Conservation (phyloP, 2,888 invertebrate genomes). For the Ischnus inquisitorius region DNA sequence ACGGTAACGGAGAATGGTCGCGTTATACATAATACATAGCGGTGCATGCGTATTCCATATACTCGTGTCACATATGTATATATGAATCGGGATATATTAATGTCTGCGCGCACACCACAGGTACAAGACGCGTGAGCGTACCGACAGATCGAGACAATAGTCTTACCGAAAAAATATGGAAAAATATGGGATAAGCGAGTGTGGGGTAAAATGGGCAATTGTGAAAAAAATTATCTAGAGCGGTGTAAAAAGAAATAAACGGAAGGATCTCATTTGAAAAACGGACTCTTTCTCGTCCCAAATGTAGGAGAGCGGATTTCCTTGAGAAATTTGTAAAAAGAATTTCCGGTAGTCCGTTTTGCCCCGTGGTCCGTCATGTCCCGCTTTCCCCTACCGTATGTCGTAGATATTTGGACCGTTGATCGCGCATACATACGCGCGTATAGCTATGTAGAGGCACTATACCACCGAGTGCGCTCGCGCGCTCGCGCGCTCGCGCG, state of each 20-base stretch:
- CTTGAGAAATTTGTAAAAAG: neutral
- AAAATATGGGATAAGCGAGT: neutral
- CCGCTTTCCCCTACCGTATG: neutral
- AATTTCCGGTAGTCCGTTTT: neutral
- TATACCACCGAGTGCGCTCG: conserved; percentile 60
- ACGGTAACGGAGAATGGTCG: conserved; percentile 21
- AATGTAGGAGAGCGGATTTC: neutral
- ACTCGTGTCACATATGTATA: neutral
- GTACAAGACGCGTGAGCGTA: neutral
- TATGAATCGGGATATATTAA: conserved; percentile 21
- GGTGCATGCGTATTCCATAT: neutral
- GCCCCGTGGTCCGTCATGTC: neutral
- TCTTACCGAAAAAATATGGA: neutral
- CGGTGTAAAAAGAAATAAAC: neutral
- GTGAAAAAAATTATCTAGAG: neutral
- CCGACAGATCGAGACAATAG: conserved; percentile 13
- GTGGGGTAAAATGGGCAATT: neutral
- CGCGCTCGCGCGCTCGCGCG: conserved; percentile 79
- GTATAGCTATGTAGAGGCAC: conserved; percentile 47
- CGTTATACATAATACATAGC: conserved; percentile 32
- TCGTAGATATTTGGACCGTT: conserved; percentile 26
- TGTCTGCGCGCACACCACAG: conserved; percentile 46
- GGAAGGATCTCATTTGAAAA: neutral
- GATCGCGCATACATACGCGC: conserved; percentile 28
- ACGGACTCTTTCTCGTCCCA: neutral